A percentile compares a stretch with the other conserved stretches of the same genome.
Evolutionary conservation across 2,797 vertebrate species (phyloP).

Genomic region (Momotus momota): DNA sequence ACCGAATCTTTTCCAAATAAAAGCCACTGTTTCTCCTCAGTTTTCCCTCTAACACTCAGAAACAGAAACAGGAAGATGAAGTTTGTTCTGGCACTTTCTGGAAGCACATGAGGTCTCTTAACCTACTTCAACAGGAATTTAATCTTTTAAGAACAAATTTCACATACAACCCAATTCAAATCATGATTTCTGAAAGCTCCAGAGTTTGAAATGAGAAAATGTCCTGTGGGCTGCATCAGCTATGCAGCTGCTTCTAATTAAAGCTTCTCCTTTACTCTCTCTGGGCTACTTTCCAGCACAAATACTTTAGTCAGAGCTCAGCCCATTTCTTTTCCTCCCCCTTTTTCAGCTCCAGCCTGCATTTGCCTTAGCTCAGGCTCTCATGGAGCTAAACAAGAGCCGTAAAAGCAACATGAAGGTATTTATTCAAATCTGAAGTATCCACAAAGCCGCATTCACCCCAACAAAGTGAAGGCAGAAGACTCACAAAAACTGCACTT

Average conservation of each 20-base stretch:
- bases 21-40: conserved; percentile 70
- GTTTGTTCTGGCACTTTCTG: conserved; percentile 65
- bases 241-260: conserved; percentile 82
- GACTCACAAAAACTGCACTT: not conserved
- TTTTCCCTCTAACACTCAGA: conserved; percentile 59
- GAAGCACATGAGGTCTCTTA: conserved; percentile 40
- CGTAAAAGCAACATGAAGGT: not conserved
- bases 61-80: conserved; percentile 66
- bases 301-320: conserved; percentile 82
- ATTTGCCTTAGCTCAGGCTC: conserved; percentile 68
- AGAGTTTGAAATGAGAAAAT: conserved; percentile 77
- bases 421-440: conserved; percentile 14
- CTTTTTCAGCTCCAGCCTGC: conserved; percentile 68
- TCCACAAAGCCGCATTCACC: not conserved
- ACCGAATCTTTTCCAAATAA: conserved; percentile 74
- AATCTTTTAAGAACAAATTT: conserved; percentile 73
- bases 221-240: conserved; percentile 83
- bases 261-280: conserved; percentile 83
- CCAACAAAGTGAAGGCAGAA: not conserved
- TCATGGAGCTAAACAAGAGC: conserved; percentile 41
- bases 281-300: conserved; percentile 83
- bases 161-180: conserved; percentile 78
- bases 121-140: conserved; percentile 64
- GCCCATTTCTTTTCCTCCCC: conserved; percentile 54
- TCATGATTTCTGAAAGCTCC: conserved; percentile 76